phyloP scores from a whole-genome alignment of 2,113 vertebrate species.

The Genyomyrus donnyi region DNA sequence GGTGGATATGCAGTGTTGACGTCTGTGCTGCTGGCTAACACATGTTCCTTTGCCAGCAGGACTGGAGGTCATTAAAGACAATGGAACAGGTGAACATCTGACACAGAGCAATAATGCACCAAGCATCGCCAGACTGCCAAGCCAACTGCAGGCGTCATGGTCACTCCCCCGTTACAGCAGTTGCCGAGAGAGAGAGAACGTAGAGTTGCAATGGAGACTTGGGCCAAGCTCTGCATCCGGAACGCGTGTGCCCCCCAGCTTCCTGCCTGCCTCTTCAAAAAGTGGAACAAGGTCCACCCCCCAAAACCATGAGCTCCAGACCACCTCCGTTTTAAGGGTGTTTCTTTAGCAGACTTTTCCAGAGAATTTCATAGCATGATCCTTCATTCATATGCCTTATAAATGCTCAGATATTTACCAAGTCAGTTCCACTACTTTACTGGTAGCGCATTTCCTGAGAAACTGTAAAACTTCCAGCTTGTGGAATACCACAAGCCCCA shows the following conservation, averaged over 20 bases:
- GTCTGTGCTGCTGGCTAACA: not conserved
- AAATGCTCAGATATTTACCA: not conserved
- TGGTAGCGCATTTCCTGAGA: not conserved
- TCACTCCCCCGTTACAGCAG: not conserved
- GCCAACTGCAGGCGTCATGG: not conserved
- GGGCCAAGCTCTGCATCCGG: not conserved
- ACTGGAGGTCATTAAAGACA: not conserved
- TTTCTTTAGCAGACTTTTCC: not conserved
- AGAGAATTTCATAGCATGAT: not conserved
- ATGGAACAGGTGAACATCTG: not conserved
- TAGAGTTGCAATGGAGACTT: not conserved
- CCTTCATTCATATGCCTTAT: not conserved
- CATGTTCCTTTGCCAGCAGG: not conserved
- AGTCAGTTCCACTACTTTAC: not conserved
- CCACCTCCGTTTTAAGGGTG: not conserved
- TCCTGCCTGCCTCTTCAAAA: not conserved
- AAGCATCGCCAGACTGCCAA: constrained; percentile 6
- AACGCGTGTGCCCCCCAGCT: not conserved
- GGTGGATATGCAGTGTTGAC: not conserved
- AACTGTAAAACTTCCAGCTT: not conserved
- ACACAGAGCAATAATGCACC: not conserved
- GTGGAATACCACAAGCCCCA: not conserved
- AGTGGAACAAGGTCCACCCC: not conserved
- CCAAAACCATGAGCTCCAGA: constrained; percentile 1
- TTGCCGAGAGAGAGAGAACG: not conserved